A percentile compares a stretch with the other conserved stretches of the same genome.
These are phyloP conservation scores for Pluvialis apricaria DNA, from an alignment of 2,113 vertebrate genomes.

Conservation along the genomic window DNA sequence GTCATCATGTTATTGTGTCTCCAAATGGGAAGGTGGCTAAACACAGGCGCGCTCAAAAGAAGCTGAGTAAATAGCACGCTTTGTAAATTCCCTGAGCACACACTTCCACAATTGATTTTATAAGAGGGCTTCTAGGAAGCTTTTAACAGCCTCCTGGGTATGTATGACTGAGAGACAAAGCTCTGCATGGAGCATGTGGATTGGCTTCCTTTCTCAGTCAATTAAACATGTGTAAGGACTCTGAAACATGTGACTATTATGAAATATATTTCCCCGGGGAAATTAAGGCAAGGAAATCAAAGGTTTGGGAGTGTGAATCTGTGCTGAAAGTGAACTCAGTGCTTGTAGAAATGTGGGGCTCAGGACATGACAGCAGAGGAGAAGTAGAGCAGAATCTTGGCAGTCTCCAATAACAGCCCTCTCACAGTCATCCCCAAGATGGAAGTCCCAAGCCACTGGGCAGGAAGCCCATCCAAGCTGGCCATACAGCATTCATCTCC, in stretches of 20 bases:
- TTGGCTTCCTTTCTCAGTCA: constrained; percentile 11
- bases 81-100: constrained; percentile 47
- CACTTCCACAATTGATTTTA: constrained; percentile 46
- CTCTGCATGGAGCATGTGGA: not conserved
- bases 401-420: not conserved
- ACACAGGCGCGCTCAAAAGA: not conserved
- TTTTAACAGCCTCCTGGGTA: constrained; percentile 44
- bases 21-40: constrained; percentile 41
- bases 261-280: not conserved
- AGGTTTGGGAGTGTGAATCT: not conserved
- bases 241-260: not conserved
- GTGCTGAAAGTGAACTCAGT: not conserved
- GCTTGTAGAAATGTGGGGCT: not conserved
- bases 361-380: not conserved
- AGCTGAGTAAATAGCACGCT: constrained; percentile 51
- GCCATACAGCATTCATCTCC: not conserved
- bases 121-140: constrained; percentile 47
- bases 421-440: not conserved
- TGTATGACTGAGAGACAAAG: not conserved
- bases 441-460: not conserved
- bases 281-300: constrained; percentile 10
- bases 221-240: not conserved
- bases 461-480: not conserved
- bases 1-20: constrained; percentile 41
- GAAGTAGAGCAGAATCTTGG: not conserved